A percentile compares a stretch with the other conserved stretches of the same genome.
Evolutionary conservation across 1,140 invertebrate species (phyloP).

Genomic region (Ips typographus): DNA sequence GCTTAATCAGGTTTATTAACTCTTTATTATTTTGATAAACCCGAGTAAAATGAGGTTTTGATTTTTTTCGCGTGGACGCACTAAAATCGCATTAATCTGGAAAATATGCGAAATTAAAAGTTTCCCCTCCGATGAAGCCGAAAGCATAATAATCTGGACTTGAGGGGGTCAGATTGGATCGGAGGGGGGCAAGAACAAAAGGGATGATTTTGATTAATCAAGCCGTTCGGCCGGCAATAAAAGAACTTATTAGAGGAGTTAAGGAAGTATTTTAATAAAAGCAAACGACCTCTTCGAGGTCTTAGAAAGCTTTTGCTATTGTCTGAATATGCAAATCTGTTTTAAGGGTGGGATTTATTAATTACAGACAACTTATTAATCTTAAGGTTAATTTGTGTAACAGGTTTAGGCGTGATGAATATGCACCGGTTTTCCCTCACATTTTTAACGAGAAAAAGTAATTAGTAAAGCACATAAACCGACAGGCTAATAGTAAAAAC

Average conservation of each 20-base stretch:
- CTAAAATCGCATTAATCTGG: not conserved
- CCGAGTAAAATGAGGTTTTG: constrained; percentile 7
- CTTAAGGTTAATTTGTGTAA: too few species aligned
- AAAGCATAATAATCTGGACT: constrained; percentile 6
- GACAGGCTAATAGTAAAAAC: constrained; percentile 6
- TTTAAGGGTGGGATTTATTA: constrained; percentile 30
- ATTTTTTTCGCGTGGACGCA: not conserved
- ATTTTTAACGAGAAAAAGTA: not conserved
- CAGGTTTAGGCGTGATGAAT: too few species aligned
- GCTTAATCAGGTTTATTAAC: constrained; percentile 26
- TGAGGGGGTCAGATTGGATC: not conserved
- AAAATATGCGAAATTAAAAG: not conserved
- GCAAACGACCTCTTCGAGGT: constrained; percentile 26
- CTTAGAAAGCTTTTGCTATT: constrained; percentile 15
- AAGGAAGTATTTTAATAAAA: constrained; percentile 38
- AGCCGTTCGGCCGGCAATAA: constrained; percentile 28
- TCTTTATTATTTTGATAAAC: constrained; percentile 26
- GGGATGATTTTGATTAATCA: constrained; percentile 35
- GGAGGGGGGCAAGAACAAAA: constrained; percentile 15
- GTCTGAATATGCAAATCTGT: constrained; percentile 32
- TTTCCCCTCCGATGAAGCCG: not conserved
- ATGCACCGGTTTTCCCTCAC: too few species aligned
- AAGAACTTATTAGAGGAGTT: constrained; percentile 37
- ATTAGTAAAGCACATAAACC: too few species aligned
- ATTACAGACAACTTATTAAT: not conserved